Percentiles rank a stretch among this genome's conserved stretches.
phyloP scores from a whole-genome alignment of 1,140 invertebrate genomes.

The Dendroctonus valens region DNA sequence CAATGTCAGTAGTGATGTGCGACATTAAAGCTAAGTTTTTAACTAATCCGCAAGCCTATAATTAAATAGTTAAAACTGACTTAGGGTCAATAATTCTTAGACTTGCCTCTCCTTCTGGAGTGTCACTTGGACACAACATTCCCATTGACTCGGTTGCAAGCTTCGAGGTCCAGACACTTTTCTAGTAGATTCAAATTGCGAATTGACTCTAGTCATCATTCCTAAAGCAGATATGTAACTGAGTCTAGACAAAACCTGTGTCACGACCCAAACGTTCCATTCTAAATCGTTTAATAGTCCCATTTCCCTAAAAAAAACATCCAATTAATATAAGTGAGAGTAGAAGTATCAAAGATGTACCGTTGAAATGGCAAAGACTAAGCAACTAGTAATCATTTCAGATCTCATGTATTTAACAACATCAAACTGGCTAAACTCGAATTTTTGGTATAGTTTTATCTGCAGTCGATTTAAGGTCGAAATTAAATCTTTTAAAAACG shows the following conservation, averaged over 20 bases:
- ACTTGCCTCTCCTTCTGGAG: slow-evolving; percentile 92
- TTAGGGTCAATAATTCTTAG: slow-evolving; percentile 7
- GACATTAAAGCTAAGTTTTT: slow-evolving; percentile 99
- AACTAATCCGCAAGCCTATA: slow-evolving; percentile 90
- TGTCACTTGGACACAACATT: slow-evolving; percentile 98
- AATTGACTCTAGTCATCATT: slow-evolving; percentile 99
- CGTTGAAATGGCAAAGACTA: slow-evolving; percentile 92
- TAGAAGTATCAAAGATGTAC: slow-evolving; percentile 57
- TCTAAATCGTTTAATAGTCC: slow-evolving; percentile 98
- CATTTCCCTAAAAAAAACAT: slow-evolving; percentile 75
- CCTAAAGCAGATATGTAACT: slow-evolving; percentile 98
- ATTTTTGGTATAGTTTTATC: slow-evolving; percentile 96
- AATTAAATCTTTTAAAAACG: slow-evolving; percentile 96
- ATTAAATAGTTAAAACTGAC: neutral
- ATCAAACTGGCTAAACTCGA: slow-evolving; percentile 94
- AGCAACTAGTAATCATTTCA: slow-evolving; percentile 89
- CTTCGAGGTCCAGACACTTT: slow-evolving; percentile 98
- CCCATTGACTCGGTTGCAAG: slow-evolving; percentile 97
- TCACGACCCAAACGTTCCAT: slow-evolving; percentile 98
- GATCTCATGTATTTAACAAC: slow-evolving; percentile 95
- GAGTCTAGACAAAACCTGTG: slow-evolving; percentile 92
- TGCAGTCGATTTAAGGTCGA: slow-evolving; percentile 89
- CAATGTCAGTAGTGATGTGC: slow-evolving; percentile 93
- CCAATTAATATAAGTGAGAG: slow-evolving; percentile 1
- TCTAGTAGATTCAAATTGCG: slow-evolving; percentile 98